Evolutionary conservation across 1,140 invertebrate species (phyloP), one percentile per base, ranked within the genome.

Genomic region (Euura saliciscinereae): DNA sequence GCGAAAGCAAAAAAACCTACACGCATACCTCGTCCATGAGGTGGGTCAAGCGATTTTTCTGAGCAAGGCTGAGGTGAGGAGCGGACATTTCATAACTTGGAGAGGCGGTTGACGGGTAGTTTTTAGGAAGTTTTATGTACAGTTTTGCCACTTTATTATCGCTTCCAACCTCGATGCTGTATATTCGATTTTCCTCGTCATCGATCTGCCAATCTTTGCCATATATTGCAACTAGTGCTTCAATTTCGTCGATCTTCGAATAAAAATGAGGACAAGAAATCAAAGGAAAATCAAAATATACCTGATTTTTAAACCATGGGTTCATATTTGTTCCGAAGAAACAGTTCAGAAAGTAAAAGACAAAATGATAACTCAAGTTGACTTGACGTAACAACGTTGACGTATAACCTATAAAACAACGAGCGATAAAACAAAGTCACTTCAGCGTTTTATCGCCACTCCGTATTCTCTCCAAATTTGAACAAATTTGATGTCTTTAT

Each of bases 221-320:
- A 82, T 95, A 96, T 71, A 96, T 95, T n/a, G 94, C 90, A 73
- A 86, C 87, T 8, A 96, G 83, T 2, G 91, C 91, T 86, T 95
- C 92, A 51, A 95, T 87, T 88, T 96, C 94, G 78, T 96, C 93
- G 11, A 81, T 79, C 92, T 93, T 8, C 13, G 51, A 59, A 75
- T 7, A 79, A 82, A 65, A 71, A 28, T 28, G 28, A 28, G 28
- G 68, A 80, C 28, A 72, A 73, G 2, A 42, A 59, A 70, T 10
- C 10, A 11, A 11, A 68, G 42, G 13, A 2, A 28, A 11, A 1
- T 28, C 11, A 68, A 11, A 43, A 68, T 28, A 11, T 28, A 28
- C 28, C 28, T 28, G 28, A 28, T 28, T 28, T 28, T 28, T 0
- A 28, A 28, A 13, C 2, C 10, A 68, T 10, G 13, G 10, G 10